Conservation (phyloP, 2,113 vertebrate genomes). For the Hemiscyllium ocellatum region DNA sequence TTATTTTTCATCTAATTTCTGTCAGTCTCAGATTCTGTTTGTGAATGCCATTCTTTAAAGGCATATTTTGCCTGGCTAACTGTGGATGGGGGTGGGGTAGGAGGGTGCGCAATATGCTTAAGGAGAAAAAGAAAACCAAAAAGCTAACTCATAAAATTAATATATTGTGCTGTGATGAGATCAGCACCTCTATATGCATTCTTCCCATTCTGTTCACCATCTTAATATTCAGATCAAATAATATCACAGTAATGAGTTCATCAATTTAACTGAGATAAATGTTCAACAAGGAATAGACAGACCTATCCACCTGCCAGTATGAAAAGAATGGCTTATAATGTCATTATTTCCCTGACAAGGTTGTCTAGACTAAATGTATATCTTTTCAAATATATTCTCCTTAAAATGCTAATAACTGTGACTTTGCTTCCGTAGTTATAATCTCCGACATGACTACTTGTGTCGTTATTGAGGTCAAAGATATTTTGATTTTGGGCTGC, state of each 20-base stretch:
- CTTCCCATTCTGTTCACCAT: slow-evolving; percentile 62
- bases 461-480: neutral
- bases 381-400: slow-evolving; percentile 71
- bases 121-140: neutral
- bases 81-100: neutral
- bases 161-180: slow-evolving; percentile 52
- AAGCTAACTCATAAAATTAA: neutral
- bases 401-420: slow-evolving; percentile 74
- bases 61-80: neutral
- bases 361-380: slow-evolving; percentile 67
- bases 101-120: neutral
- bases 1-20: neutral
- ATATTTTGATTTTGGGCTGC: neutral
- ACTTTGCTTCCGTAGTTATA: slow-evolving; percentile 11
- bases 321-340: slow-evolving; percentile 70
- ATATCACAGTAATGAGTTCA: slow-evolving; percentile 79
- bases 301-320: slow-evolving; percentile 63
- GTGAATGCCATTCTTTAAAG: neutral
- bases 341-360: slow-evolving; percentile 71
- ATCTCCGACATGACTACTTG: neutral
- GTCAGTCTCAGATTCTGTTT: neutral
- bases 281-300: slow-evolving; percentile 67
- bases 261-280: slow-evolving; percentile 81
- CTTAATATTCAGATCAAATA: slow-evolving; percentile 76
- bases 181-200: slow-evolving; percentile 62